A percentile compares a stretch with the other conserved stretches of the same genome.
Evolutionary conservation across 1,140 invertebrate genomes (phyloP).

Genomic region (Neodiprion pinetum): DNA sequence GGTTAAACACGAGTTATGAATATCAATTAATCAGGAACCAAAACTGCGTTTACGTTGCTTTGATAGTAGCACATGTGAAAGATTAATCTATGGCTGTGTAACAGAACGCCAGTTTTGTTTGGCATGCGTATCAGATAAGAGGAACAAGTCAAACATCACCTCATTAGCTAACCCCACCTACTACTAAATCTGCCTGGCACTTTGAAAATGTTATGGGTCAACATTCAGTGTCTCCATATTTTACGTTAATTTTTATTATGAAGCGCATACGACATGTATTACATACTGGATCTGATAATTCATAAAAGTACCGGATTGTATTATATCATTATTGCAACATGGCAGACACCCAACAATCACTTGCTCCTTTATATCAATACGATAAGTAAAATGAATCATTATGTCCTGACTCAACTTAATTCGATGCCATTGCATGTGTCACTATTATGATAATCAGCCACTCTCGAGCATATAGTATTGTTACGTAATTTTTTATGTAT

Average conservation of each 20-base stretch:
- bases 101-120: neutral
- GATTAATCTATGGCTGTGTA: conserved; percentile 3
- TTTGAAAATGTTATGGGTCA: conserved; percentile 11
- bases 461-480: neutral
- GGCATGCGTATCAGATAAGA: conserved; percentile 14
- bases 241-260: neutral
- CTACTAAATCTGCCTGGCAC: neutral
- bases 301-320: neutral
- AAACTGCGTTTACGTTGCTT: neutral
- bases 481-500: neutral
- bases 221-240: conserved; percentile 2
- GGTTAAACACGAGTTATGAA: neutral
- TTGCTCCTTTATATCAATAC: too few relatives aligned
- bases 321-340: too few relatives aligned
- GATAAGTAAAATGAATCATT: too few relatives aligned
- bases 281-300: neutral
- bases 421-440: too few relatives aligned
- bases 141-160: conserved; percentile 10
- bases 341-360: too few relatives aligned
- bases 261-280: neutral
- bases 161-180: conserved; percentile 5
- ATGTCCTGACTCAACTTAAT: too few relatives aligned
- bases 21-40: conserved; percentile 10
- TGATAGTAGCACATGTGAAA: neutral
- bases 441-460: neutral